Base-by-base conservation (phyloP, 2,888 invertebrate genomes). In the Linhomoeus sp. region DNA sequence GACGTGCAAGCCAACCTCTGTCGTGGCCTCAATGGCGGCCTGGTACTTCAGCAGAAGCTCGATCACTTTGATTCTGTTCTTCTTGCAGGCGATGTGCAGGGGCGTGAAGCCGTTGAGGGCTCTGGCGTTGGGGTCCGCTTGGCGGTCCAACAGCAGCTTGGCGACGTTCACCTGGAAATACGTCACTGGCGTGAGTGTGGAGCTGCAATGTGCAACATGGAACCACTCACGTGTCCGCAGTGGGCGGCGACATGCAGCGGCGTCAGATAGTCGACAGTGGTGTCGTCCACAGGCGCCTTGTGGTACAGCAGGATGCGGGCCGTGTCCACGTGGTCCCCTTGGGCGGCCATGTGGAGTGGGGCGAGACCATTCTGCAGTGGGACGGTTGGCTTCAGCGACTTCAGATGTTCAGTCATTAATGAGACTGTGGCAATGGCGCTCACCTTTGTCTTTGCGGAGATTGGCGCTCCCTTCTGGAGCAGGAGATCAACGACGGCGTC, bases 31-130 rank as follows among this genome's bases (percentile, higher is more conserved):
- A 58, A 79, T 78, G 72, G 86, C 85, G 52, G 94, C 97, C 52
- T 90, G 90, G 70, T 94, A 88, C 64, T 92, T 90, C 50, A 99
- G 73, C 43, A 99, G 75, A 54, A 99, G 72, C 68, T 99, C 97
- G 36, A 94, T 92, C 37, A 99, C 72, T 70, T 94, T 94, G 65
- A 92, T 87, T 56, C 94, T 76, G 71, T 97, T 97, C 73, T 99
- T 97, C 75, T 97, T 97, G 72, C 97, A 97, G 41, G 97, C 97
- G 65, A 97, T 94, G 66, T 97, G 94, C 52, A 97, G 75, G 0
- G 94, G 92, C 1, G 94, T 97, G 67, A 97, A 99, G 7, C 97
- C 97, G 64, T 99, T 99, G 48, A 92, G 72, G 2, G 92, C 92
- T 50, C 97, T 73, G 0, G 94, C 85, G 65, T 97, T 94, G 0